Base-by-base conservation (phyloP, 1,140 invertebrate genomes). In the Drosophila nannoptera region DNA sequence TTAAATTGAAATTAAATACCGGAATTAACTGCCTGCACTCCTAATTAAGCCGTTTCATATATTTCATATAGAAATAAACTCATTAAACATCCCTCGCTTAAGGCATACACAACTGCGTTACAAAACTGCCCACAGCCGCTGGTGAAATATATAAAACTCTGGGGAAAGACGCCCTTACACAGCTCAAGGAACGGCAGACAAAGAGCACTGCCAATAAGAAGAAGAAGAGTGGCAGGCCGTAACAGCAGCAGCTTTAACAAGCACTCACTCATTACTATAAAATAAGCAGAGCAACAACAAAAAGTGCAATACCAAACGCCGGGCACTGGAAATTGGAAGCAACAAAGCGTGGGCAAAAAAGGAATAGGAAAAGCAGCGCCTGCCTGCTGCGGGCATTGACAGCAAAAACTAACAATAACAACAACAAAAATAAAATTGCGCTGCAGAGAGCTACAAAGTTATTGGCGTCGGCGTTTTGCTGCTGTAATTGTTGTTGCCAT, bases 181-280 rank as follows among this genome's bases (percentile, higher is more conserved):
- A 46, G 29, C 33, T 9, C 36, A 62, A 62, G 49, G 60, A 52
- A 11, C 16, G 31, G 14, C 64, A 60, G 58, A 74, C 55, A 73
- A 73, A 70, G 61, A 69, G 55, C 50, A 66, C 70, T 70, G 61
- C 67, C 62, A 71, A 74, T 67, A 74, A 74, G 46, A 46, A 22
- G 22, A 22, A 22, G 22, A 22, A 67, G 62, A 74, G 62, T 74
- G 69, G 58, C 72, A 67, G 35, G 61, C 71, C 48, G 40, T 36
- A 43, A 50, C 62, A 61, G 54, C 42, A 65, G 38, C 55, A 55
- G 50, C 31, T 49, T 42, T 16, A 50, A 53, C 55, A 52, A 61
- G 62, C 61, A 64, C 40, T 42, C 36, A 52, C 56, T 73, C 68
- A 74, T 74, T 74, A 74, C 50, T 12, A 52, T 29, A 69, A 38